These are phyloP conservation scores for Corapipo altera DNA, from an alignment of 2,113 vertebrate species.

Conservation along the genomic window DNA sequence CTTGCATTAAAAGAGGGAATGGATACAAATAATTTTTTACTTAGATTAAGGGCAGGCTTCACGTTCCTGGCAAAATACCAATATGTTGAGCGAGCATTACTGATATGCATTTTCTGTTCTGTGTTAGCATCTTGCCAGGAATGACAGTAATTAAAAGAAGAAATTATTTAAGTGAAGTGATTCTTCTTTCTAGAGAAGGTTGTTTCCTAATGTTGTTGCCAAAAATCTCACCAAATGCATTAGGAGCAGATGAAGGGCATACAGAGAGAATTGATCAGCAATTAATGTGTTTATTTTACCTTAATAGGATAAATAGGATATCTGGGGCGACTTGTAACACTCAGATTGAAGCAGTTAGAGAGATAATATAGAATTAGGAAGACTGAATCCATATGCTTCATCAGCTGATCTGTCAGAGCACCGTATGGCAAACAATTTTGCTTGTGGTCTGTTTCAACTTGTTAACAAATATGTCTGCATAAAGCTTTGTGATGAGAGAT, in stretches of 20 bases:
- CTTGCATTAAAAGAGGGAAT: background rate
- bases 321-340: background rate
- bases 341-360: background rate
- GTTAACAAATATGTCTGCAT: background rate
- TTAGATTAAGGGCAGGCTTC: background rate
- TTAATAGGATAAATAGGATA: background rate
- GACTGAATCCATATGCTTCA: background rate
- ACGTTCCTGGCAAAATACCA: background rate
- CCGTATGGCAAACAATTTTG: background rate
- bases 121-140: background rate
- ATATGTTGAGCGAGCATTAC: background rate
- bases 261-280: background rate
- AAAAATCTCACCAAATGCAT: background rate
- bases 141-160: conserved; percentile 11
- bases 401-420: conserved; percentile 20
- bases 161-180: background rate
- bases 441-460: background rate
- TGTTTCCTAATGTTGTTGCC: background rate
- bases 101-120: background rate
- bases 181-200: background rate
- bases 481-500: background rate
- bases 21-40: background rate
- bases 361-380: background rate
- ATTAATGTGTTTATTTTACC: background rate
- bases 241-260: background rate